Base-by-base conservation (phyloP, 2,797 vertebrate species). In the Petrocephalus schoutedeni region DNA sequence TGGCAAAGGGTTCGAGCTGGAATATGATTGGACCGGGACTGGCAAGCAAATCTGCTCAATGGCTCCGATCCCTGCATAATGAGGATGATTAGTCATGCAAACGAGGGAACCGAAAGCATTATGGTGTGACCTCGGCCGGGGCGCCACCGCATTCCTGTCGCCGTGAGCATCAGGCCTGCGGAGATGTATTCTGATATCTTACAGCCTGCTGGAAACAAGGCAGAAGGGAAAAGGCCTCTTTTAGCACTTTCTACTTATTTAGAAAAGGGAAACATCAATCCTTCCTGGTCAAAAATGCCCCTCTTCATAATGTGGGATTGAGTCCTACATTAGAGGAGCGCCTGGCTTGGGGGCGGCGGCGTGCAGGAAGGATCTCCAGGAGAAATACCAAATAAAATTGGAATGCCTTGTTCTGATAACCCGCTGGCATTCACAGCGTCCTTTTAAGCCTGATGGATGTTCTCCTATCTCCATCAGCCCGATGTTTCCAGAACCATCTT, bases 371-470 rank as follows among this genome's bases (percentile, higher is more conserved):
- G 51, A 54, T 54, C 8, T 49, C 10, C n/a, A 90, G 88, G 61
- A 85, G 84, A 88, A 89, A 88, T 59, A 83, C 58, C 45, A 87
- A 90, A 88, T 56, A 87, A 88, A 90, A 89, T 28, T 59, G 88
- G 32, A 56, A 59, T 89, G 87, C 89, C 83, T 77, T 88, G 61
- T 86, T 88, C 86, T 87, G 89, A 84, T 91, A 91, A 92, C 90
- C 90, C 85, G 61, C 32, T 74, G 87, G 90, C 90, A 86, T 90
- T 90, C 90, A 89, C 59, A 71, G 86, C 77, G 83, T 89, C 89
- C 89, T 87, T 89, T 88, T 88, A 80, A 87, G 87, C 53, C 88
- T 91, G 91, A 91, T 91, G 90, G 91, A 92, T 91, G 91, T 85
- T 59, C 56, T 12, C 16, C 28, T 28, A 58, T 41, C 45, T 32